These are phyloP conservation scores for Cydia amplana DNA, from an alignment of 1,140 invertebrate species.

Conservation along the genomic window DNA sequence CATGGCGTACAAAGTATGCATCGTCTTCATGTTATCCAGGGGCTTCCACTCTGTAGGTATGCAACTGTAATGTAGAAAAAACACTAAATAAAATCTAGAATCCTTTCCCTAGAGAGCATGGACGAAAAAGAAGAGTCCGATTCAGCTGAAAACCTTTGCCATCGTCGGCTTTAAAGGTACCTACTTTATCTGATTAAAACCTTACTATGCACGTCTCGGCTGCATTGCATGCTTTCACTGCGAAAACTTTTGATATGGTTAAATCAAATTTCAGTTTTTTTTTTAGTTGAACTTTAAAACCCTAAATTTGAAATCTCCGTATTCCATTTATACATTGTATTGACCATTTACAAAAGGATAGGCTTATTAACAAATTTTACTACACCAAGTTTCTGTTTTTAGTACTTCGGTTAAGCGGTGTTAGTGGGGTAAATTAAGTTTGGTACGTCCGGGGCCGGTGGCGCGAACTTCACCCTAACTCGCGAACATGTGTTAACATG, in stretches of 20 bases:
- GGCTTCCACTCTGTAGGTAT: neutral
- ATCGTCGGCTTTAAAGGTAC: conserved; percentile 24
- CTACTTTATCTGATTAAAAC: conserved; percentile 32
- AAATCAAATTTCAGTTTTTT: neutral
- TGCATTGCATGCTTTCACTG: conserved; percentile 23
- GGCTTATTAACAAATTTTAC: conserved; percentile 33
- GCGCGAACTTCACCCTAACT: conserved; percentile 60
- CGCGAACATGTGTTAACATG: conserved; percentile 73
- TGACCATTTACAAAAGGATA: neutral
- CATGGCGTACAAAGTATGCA: neutral
- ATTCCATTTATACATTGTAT: neutral
- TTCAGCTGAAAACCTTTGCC: conserved; percentile 30
- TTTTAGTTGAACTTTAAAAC: neutral
- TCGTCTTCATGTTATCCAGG: neutral
- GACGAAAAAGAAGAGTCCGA: conserved; percentile 23
- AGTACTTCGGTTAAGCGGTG: conserved; percentile 51
- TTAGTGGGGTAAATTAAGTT: conserved; percentile 75
- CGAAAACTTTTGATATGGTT: conserved; percentile 8
- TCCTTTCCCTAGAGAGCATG: neutral
- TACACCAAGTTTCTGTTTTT: conserved; percentile 48
- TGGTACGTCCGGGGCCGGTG: conserved; percentile 47
- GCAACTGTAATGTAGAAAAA: neutral
- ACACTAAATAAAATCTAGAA: conserved; percentile 8
- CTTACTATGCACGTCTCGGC: conserved; percentile 15
- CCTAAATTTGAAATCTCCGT: neutral